A percentile compares a stretch with the other conserved stretches of the same genome.
These are phyloP conservation scores for Drosophila novamexicana DNA, from an alignment of 1,140 invertebrate species.

Conservation along the genomic window DNA sequence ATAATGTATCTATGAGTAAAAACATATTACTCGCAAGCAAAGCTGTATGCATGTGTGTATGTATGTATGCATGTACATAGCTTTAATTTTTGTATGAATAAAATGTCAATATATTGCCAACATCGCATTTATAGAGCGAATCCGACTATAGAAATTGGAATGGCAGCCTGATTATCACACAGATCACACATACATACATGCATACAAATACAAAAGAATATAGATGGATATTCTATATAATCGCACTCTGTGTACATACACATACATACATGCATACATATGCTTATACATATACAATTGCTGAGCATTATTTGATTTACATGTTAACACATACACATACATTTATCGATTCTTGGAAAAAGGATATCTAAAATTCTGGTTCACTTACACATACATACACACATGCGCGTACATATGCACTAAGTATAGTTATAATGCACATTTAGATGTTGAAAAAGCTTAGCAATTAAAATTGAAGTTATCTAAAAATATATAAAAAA, in stretches of 20 bases:
- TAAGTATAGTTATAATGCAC: slow-evolving; percentile 44
- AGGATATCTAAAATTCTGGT: slow-evolving; percentile 16
- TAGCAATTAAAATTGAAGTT: slow-evolving; percentile 68
- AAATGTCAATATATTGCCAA: neutral
- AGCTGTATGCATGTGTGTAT: slow-evolving; percentile 11
- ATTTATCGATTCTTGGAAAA: slow-evolving; percentile 10
- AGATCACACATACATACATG: slow-evolving; percentile 14
- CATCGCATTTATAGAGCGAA: neutral
- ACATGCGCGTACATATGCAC: slow-evolving; percentile 9
- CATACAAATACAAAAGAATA: slow-evolving; percentile 15
- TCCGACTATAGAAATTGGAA: neutral
- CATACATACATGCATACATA: slow-evolving; percentile 18
- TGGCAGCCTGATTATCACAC: slow-evolving; percentile 31
- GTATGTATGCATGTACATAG: slow-evolving; percentile 2
- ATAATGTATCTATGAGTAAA: slow-evolving; percentile 3
- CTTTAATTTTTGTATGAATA: neutral
- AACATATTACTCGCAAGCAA: neutral
- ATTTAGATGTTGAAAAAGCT: slow-evolving; percentile 68
- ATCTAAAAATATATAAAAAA: slow-evolving; percentile 62
- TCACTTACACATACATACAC: slow-evolving; percentile 23
- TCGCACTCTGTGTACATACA: too few relatives aligned
- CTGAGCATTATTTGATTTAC: slow-evolving; percentile 2
- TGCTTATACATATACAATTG: neutral
- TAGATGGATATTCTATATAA: neutral
- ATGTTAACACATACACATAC: slow-evolving; percentile 13